Base-by-base conservation (phyloP, 2,113 vertebrate species). In the Lepus timidus region DNA sequence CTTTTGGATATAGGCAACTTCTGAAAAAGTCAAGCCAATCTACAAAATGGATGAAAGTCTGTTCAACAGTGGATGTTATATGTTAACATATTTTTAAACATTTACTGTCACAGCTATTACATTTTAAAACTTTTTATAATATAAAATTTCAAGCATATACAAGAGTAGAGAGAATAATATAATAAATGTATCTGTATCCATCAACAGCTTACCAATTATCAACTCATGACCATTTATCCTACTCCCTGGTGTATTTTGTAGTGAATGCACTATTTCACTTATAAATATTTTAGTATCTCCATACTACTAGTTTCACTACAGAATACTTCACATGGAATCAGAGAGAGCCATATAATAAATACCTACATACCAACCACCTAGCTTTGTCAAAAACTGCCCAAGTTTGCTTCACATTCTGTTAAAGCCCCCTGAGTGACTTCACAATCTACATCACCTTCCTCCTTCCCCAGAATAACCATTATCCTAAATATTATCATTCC, bases 111-210 rank as follows among this genome's bases (percentile, higher is more conserved):
- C 4, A 68, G 65, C 8, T 52, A 55, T 29, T 83, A 31, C 13
- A 82, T 76, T 81, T 84, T 85, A 31, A 85, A 89, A 23, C 25
- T 74, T 90, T 55, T 81, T 90, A 65, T 62, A 87, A 74, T 44
- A 49, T 78, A 74, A 88, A 90, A 74, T 52, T 64, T 82, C 64
- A 67, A 67, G 82, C 36, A 65, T 36, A 86, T 25, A 23, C 22
- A 65, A 44, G 14, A 36, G 14, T 6, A 82, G 68, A 88, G 39
- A 85, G 4, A 85, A n/a, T 7, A 55, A 19, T 55, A 13, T 81
- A 68, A 90, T 62, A 61, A 95, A 83, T 22, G n/a, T 49, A 49
- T 64, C 20, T 1, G 17, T 68, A n/a, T 33, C 22, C 33, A 85
- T 73, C 64, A 85, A 6, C 33, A 80, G 51, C 25, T 49, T 78